Evolutionary conservation across 1,140 invertebrate genomes (phyloP), one percentile per base, ranked within the genome.

Genomic region (Ceratoteleas bidentatus): DNA sequence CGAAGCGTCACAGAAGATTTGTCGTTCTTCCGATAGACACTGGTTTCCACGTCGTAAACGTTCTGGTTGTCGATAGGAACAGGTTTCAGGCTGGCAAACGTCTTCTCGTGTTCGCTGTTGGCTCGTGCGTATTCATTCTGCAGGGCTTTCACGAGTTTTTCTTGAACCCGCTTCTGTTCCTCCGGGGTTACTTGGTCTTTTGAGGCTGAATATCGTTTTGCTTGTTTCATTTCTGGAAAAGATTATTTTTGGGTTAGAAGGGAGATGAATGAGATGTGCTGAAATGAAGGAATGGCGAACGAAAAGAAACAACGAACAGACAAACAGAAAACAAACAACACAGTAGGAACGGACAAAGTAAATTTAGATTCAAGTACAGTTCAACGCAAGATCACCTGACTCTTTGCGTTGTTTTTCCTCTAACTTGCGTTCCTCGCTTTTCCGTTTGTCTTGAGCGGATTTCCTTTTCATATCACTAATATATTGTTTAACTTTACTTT

Each of bases 401-500:
- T 82, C 62, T 80, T 84, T 52, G 80, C 54, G 73, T 76, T 74
- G 84, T 49, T 70, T 68, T 11, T 62, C 78, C 1, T 38, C 58
- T 52, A 85, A 36, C 24, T 76, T 83, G 47, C 68, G 66, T 53
- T 74, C 66, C 43, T 83, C 70, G 45, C 72, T 81, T 76, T 87
- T 56, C 52, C 57, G 57, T 47, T 81, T 81, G 9, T 60, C 86
- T 76, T 89, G 79, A 16, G 65, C 15, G 0, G 86, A 86, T 10
- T 68, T 86, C 47, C 86, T 80, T 50, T 88, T 86, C 36, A 90
- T 87, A 40, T 85, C 77, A n/a, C 64, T 65, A 56, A 91, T 91
- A 38, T 91, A 91, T 3, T 66, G 81, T 70, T 87, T 90, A 3
- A 91, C 90, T 87, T 88, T 91, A 60, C 89, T 91, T 64, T 86